Base-by-base conservation (phyloP, 2,888 invertebrate species). In the Stenurella melanura region DNA sequence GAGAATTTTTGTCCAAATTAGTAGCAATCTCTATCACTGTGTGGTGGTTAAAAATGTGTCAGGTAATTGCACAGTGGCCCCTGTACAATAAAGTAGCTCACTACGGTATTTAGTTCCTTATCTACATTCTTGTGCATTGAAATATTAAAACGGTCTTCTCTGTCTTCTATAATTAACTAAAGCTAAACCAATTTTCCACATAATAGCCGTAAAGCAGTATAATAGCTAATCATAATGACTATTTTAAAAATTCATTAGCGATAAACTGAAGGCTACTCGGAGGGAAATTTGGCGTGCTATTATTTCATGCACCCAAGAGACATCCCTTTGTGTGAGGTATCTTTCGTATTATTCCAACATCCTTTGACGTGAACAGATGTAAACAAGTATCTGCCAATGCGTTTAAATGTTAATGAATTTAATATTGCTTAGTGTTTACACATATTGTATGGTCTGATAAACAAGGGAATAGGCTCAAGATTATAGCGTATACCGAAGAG, bases 351-450 rank as follows among this genome's bases (percentile, higher is more conserved):
- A 69, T 68, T 7, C 69, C 69, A 7, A 15, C 18, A 56, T 54
- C 67, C 57, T 69, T 69, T 69, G 69, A 57, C 69, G 69, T n/a
- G 30, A 18, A 34, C 60, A 38, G 38, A 70, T 58, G 42, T 56
- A 60, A 70, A 21, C 70, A 42, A 1, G 42, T n/a, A n/a, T 34
- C 19, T 42, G 38, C 50, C 70, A 60, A 70, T 70, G 60, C 38
- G 70, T 50, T 70, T 70, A 70, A 70, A 70, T 60, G 57, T 70
- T 70, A 70, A 70, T 70, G 70, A 70, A 70, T 60, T 70, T 70
- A 70, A 60, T 50, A 70, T 70, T 70, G 71, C 54, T 72, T 63
- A 72, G 61, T 72, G 71, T 72, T 72, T 72, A 72, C 71, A 72
- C 71, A 72, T 72, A 72, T 72, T 72, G 61, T 54, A 72, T 54